These are phyloP conservation scores for Stenichneumon culpator DNA, from an alignment of 2,888 invertebrate species.

Conservation along the genomic window DNA sequence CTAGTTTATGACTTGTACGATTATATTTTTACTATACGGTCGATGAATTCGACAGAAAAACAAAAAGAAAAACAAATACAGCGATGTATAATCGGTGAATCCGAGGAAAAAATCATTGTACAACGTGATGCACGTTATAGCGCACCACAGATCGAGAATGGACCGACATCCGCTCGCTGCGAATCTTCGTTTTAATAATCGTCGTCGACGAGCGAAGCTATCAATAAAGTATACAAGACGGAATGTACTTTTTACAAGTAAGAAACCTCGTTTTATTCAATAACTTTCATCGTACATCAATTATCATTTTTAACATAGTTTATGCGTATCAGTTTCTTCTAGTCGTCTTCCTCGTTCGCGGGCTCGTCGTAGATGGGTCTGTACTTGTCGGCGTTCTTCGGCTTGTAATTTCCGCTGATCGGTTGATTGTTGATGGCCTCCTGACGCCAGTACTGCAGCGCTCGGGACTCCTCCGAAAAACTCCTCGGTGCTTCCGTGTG, in stretches of 20 bases:
- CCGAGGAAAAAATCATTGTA: constrained; percentile 2
- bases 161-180: background rate
- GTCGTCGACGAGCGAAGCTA: constrained; percentile 39
- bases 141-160: background rate
- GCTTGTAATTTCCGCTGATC: constrained; percentile 67
- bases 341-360: constrained; percentile 11
- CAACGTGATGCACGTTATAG: constrained; percentile 11
- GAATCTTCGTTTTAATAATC: constrained; percentile 24
- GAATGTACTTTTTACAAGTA: constrained; percentile 27
- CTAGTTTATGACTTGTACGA: constrained; percentile 10
- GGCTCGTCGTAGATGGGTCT: constrained; percentile 31
- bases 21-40: constrained; percentile 31
- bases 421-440: constrained; percentile 71
- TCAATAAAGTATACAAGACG: constrained; percentile 59
- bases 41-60: background rate
- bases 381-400: constrained; percentile 69
- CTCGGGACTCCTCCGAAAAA: constrained; percentile 70
- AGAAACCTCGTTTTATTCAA: constrained; percentile 37
- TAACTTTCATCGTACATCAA: constrained; percentile 14
- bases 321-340: background rate
- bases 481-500: constrained; percentile 68
- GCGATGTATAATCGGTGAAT: background rate
- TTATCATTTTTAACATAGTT: background rate
- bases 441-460: constrained; percentile 72
- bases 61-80: background rate